A percentile compares a stretch with the other conserved stretches of the same genome.
phyloP scores from a whole-genome alignment of 1,140 invertebrate genomes.

The Papilio machaon region DNA sequence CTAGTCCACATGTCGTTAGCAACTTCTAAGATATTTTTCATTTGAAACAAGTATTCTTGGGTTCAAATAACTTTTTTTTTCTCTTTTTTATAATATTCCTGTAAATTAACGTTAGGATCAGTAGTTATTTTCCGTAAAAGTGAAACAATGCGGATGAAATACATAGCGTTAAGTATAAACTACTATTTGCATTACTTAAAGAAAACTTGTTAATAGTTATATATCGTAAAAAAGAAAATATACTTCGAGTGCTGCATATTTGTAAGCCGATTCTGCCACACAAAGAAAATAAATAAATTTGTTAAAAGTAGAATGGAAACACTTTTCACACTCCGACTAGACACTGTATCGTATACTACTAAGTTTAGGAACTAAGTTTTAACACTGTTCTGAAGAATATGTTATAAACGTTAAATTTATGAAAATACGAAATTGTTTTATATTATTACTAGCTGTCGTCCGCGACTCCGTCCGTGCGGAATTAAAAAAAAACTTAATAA shows the following conservation, averaged over 20 bases:
- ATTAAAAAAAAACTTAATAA: no score
- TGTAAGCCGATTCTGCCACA: slow-evolving; percentile 27
- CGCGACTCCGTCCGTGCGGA: no score
- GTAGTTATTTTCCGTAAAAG: background rate
- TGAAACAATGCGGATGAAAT: background rate
- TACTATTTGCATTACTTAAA: background rate
- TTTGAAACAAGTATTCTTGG: background rate
- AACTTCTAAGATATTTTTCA: background rate
- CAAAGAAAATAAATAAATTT: slow-evolving; percentile 33
- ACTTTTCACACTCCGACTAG: slow-evolving; percentile 24
- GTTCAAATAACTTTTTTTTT: background rate
- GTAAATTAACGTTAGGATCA: background rate
- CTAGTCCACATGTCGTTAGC: no score
- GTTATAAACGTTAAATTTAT: slow-evolving; percentile 12
- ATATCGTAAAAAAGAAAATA: background rate
- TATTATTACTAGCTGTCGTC: background rate
- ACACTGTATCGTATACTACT: slow-evolving; percentile 19
- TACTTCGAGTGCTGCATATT: background rate
- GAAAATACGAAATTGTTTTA: background rate
- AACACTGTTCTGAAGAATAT: slow-evolving; percentile 13
- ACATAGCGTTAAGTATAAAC: background rate
- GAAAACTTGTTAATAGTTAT: background rate
- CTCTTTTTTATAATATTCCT: background rate
- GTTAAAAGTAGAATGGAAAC: slow-evolving; percentile 34
- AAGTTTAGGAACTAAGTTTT: slow-evolving; percentile 29